These are phyloP conservation scores for Steinernema carpocapsae DNA, from an alignment of 2,888 invertebrate genomes.

Conservation along the genomic window DNA sequence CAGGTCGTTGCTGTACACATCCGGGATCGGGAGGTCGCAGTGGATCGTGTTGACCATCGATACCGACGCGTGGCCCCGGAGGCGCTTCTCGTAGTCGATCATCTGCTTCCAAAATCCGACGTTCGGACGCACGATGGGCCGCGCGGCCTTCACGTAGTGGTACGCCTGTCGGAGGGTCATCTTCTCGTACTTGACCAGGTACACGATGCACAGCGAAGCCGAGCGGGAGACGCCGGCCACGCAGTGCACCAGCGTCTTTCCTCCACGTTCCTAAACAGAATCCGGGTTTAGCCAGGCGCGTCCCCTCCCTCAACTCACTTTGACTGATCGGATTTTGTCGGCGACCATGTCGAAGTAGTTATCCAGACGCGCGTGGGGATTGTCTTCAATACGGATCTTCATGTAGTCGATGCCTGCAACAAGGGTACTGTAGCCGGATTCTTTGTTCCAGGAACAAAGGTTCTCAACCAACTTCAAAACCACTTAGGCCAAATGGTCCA, in stretches of 20 bases:
- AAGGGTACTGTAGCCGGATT: neutral
- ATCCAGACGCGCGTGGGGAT: conserved; percentile 78
- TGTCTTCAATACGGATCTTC: conserved; percentile 79
- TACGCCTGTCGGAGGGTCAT: conserved; percentile 75
- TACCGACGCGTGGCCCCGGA: conserved; percentile 57
- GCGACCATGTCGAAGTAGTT: conserved; percentile 77
- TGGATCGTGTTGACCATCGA: conserved; percentile 62
- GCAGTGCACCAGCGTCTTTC: conserved; percentile 83
- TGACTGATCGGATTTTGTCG: conserved; percentile 65
- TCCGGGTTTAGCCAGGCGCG: neutral
- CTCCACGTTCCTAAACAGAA: conserved; percentile 69
- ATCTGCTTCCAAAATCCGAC: conserved; percentile 88
- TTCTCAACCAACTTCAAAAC: too few species aligned
- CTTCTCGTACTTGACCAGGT: conserved; percentile 82
- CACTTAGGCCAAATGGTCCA: too few species aligned
- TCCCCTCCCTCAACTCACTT: conserved; percentile 44
- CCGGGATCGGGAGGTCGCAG: conserved; percentile 66
- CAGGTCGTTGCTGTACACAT: conserved; percentile 63
- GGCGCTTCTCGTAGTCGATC: conserved; percentile 78
- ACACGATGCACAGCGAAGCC: conserved; percentile 83
- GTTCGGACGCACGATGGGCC: conserved; percentile 86
- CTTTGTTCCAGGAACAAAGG: too few species aligned
- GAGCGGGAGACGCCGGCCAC: conserved; percentile 88
- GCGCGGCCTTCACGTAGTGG: conserved; percentile 73
- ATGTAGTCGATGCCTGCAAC: conserved; percentile 73